Base-by-base conservation (phyloP, 2,888 invertebrate genomes). In the Cryptus armator region DNA sequence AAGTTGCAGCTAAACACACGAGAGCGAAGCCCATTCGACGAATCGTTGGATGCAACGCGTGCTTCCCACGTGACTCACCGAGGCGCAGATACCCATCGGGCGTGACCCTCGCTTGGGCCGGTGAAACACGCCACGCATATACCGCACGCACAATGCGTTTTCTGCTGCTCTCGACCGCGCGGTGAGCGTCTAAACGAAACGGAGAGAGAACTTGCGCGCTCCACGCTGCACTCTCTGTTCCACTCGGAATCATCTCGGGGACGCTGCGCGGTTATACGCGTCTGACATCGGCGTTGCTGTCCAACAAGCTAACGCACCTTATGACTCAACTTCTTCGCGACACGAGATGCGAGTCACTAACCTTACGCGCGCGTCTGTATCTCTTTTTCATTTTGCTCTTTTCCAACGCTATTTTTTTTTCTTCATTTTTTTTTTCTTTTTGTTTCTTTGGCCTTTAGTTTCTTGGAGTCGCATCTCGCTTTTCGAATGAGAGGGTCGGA, bases 51-150 rank as follows among this genome's bases (percentile, higher is more conserved):
- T 59, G 77, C 77, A 70, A 80, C 87, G 90, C 90, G 89, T 89
- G 88, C 91, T 91, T 91, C 90, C 89, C 91, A 91, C 87, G 90
- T 92, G 91, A 91, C 89, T 92, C 91, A 92, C 87, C 86, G 86
- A 86, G 81, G 86, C 89, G 86, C 88, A 90, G 91, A 91, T 91
- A 91, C 86, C 87, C 89, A 91, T 91, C 91, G 89, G 87, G 89
- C 88, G 87, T 86, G 88, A 87, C 88, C 87, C 87, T 81, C 84
- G 59, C 72, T 72, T 46, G 67, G 74, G 67, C 68, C 81, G 68
- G 83, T 66, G 46, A 19, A 80, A 62, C 80, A 83, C 84, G 78
- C 81, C 81, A 76, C 83, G 51, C 66, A 83, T 71, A 81, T 75
- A 81, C 37, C 86, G 89, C 87, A 88, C 90, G 90, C 91, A 90